Conservation (phyloP, 2,888 invertebrate species). For the Tryphoninae sp. region DNA sequence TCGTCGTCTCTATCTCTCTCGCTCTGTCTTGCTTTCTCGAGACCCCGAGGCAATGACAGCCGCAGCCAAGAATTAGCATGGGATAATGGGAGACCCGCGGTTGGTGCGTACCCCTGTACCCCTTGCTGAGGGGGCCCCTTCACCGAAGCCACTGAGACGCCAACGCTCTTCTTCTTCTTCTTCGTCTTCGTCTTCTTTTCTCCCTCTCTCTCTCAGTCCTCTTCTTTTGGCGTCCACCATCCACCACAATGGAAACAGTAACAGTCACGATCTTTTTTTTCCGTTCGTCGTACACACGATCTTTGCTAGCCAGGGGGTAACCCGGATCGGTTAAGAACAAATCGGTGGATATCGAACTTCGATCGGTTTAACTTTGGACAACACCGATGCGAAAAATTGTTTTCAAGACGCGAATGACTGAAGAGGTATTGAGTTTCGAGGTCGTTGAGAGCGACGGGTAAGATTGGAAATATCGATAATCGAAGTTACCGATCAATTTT, state of each 20-base stretch:
- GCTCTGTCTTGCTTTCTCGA: conserved; percentile 24
- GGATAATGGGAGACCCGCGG: conserved; percentile 80
- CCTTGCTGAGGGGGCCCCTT: conserved; percentile 73
- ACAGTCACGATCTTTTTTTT: conserved; percentile 50
- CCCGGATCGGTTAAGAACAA: not conserved
- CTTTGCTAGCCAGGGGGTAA: conserved; percentile 16
- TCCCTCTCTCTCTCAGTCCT: conserved; percentile 12
- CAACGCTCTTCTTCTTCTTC: conserved; percentile 57
- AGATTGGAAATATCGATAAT: no score
- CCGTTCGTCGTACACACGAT: not conserved
- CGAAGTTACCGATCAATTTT: no score
- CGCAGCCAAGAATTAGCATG: conserved; percentile 80
- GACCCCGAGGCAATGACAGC: conserved; percentile 80
- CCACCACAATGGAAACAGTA: conserved; percentile 45
- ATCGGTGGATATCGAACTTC: no score
- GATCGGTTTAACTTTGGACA: no score
- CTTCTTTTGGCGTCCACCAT: conserved; percentile 3
- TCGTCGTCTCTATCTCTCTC: not conserved
- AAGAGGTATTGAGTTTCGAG: no score
- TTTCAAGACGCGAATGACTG: no score
- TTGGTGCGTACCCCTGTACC: conserved; percentile 71
- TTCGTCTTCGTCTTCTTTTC: conserved; percentile 12
- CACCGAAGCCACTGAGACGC: conserved; percentile 60
- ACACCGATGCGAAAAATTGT: no score
- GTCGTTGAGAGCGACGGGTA: no score